Base-by-base conservation (phyloP, 2,888 invertebrate genomes). In the Ornithoptera alexandrae region DNA sequence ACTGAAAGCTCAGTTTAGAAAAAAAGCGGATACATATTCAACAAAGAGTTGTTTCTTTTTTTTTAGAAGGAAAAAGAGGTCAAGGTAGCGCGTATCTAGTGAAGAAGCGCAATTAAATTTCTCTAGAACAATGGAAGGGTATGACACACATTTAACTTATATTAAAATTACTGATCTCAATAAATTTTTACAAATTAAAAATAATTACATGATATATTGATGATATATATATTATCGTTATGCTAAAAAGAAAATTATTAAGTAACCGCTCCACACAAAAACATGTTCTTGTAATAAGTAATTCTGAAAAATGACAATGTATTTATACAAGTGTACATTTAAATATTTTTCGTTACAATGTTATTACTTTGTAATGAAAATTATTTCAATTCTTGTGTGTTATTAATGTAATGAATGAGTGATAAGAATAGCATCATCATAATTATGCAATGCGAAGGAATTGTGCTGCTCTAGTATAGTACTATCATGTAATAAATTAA, bases 91-190 rank as follows among this genome's bases (percentile, higher is more conserved):
- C 5, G 17, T 50, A 15, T 60, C 61, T 69, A 53, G 24, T 39
- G n/a, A 57, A 64, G 57, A 60, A 42, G 56, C 69, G 60, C 65
- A 65, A 69, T 65, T 65, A 65, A 69, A 50, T 65, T 61, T 69
- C 42, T 65, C 53, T 50, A 15, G 42, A 63, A 57, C 30, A 62
- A 10, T 46, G 39, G 53, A 57, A 68, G 58, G 62, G 58, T 46
- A 67, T 1, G 30, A 58, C 17, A 50, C 15, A 17, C 18, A 15
- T 50, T 46, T 50, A 50, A 17, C 50, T 5, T 50, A 39, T 10
- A 39, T 7, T 10, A 39, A 39, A 39, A 39, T 39, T 39, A 39
- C 30, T 0, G 0, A 30, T 30, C 30, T 30, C 5, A 30, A 30
- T 30, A 3, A 4, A 30, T 10, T 39, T 39, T 39, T 10, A 39